Evolutionary conservation across 2,113 vertebrate genomes (phyloP), one percentile per base, ranked within the genome.

Genomic region (Labeo rohita): DNA sequence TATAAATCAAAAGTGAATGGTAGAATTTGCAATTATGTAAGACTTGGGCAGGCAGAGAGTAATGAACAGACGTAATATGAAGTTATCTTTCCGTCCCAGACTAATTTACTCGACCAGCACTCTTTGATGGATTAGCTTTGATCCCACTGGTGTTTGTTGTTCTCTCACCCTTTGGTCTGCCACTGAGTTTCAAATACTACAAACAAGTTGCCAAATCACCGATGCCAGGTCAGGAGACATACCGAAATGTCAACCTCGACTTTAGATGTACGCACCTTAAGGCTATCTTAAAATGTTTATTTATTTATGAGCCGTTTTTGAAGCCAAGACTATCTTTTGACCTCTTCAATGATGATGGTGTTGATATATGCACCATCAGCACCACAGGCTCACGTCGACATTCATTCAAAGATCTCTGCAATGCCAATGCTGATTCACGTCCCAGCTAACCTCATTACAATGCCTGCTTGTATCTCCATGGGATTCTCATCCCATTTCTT

Each of bases 41-140:
- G 79, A 61, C 49, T n/a, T 66, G 47, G 77, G 56, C 74, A 66
- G 56, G 23, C 50, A 61, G 70, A 47, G n/a, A 75, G 66, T 82
- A 82, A 86, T 82, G 43, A 63, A 82, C 54, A 66, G 43, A 61
- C 39, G 34, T 61, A 86, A 81, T 82, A 82, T 49, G 34, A 74
- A 82, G 54, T 86, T 86, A 86, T 86, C 85, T 86, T 74, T 81
- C 52, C 15, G 6, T 80, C 68, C 79, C 85, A 86, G 85, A 81
- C 85, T 86, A 80, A 86, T 86, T 82, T 86, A 50, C 66, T 50
- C 28, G 18, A 23, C 68, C 59, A 65, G 8, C 78, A 47, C 79
- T 75, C 85, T 86, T 86, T 86, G 85, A 86, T 73, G 85, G 28
- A 86, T 86, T 63, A 86, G 85, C 85, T 86, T 86, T 86, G 85